Base-by-base conservation (phyloP, 2,888 invertebrate species). In the Netelia virgata region DNA sequence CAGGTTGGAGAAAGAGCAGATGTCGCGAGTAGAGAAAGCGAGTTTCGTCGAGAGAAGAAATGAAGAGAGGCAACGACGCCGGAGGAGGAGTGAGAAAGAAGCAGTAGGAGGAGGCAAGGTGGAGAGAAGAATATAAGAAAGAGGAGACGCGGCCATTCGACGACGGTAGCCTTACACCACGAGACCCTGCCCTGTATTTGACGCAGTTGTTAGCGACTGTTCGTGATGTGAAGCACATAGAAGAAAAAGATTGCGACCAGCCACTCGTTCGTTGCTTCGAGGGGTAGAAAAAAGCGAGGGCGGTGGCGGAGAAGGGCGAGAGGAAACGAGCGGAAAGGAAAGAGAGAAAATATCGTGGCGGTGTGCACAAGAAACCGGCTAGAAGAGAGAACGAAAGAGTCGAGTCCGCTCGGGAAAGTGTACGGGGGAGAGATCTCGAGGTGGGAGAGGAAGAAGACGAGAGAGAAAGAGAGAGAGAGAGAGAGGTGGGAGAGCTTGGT, bases 131-230 rank as follows among this genome's bases (percentile, higher is more conserved):
- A 50, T 69, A 68, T 82, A 66, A 47, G 47, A 47, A 47, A 14
- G 14, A 47, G 47, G 2, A 47, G 47, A 18, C 16, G 66, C 76
- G 61, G 61, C 85, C 66, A 72, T 82, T 63, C 75, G 70, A 68
- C 75, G 61, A 72, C 55, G 77, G 73, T 66, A 64, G 81, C 73
- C 66, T 70, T 72, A 76, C 72, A 84, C 80, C 76, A 59, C 57
- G 75, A 79, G 55, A 68, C 78, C 82, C 61, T 85, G 87, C 86
- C 80, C 88, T 90, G 90, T 87, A 90, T 90, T 90, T 89, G 90
- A 90, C 89, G 90, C 88, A 90, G 89, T 90, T 90, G 91, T 90
- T 90, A 90, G 89, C 89, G 89, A 88, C 88, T 90, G 89, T 89
- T 90, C 88, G 88, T 87, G 90, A 91, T 89, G 88, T 87, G 87